phyloP scores from a whole-genome alignment of 2,888 invertebrate genomes.

The Neoscelio sp. region DNA sequence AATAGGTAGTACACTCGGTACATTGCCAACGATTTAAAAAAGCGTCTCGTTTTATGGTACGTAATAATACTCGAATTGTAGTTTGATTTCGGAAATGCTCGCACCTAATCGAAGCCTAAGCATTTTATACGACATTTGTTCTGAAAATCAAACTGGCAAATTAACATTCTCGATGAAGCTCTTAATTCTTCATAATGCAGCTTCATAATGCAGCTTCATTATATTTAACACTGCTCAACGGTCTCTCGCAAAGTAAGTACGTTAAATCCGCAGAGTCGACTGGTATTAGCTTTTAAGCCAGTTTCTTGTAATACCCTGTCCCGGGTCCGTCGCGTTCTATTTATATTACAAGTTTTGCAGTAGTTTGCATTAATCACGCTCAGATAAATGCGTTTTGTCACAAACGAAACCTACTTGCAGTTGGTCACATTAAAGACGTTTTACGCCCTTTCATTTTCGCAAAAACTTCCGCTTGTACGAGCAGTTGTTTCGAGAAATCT shows the following conservation, averaged over 20 bases:
- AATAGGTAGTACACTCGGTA: no score
- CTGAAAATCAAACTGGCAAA: slow-evolving; percentile 24
- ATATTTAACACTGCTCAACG: slow-evolving; percentile 33
- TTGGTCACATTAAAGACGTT: slow-evolving; percentile 28
- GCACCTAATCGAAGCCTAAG: no score
- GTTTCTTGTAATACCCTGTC: slow-evolving; percentile 67
- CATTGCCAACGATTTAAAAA: no score
- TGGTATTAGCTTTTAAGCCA: slow-evolving; percentile 71
- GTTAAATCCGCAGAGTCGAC: slow-evolving; percentile 49
- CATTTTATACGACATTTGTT: slow-evolving; percentile 2
- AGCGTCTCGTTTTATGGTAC: no score
- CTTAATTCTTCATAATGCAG: slow-evolving; percentile 25
- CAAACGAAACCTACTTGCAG: slow-evolving; percentile 15
- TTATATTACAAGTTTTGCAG: slow-evolving; percentile 68
- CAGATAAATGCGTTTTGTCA: slow-evolving; percentile 53
- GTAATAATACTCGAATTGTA: no score
- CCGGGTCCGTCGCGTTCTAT: slow-evolving; percentile 53
- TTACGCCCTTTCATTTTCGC: slow-evolving; percentile 14
- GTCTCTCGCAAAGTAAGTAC: slow-evolving; percentile 31
- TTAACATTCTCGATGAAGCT: slow-evolving; percentile 43
- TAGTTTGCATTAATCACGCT: slow-evolving; percentile 70
- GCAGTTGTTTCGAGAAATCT: not conserved
- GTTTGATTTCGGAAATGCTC: no score
- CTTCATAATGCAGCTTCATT: slow-evolving; percentile 47
- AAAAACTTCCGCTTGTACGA: no score